These are phyloP conservation scores for Poecilia wingei DNA, from an alignment of 2,797 vertebrate genomes.

Conservation along the genomic window DNA sequence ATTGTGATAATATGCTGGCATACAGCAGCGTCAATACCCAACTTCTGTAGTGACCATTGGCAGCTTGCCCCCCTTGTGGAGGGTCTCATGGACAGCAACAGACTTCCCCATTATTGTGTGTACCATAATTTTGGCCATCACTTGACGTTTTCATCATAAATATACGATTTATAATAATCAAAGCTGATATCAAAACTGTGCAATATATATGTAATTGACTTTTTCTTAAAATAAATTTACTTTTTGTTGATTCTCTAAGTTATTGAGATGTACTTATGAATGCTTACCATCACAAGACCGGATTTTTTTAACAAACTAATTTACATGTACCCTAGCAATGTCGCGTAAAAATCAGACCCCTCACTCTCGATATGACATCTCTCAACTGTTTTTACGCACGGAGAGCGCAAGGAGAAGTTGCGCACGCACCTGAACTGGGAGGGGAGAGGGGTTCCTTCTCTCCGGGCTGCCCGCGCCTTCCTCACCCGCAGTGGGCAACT, in stretches of 20 bases:
- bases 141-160: not conserved
- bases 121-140: not conserved
- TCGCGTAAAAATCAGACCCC: slow-evolving; percentile 34
- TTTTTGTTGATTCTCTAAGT: too few relatives aligned
- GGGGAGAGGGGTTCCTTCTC: slow-evolving; percentile 54
- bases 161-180: not conserved
- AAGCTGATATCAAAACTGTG: not conserved
- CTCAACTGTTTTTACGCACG: slow-evolving; percentile 64
- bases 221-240: too few relatives aligned
- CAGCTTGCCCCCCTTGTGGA: not conserved
- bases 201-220: not conserved
- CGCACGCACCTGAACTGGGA: slow-evolving; percentile 26
- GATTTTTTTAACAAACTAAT: slow-evolving; percentile 1
- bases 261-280: not conserved
- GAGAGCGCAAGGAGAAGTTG: slow-evolving; percentile 57
- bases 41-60: not conserved
- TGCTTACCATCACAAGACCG: slow-evolving; percentile 4
- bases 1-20: not conserved
- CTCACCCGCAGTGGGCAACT: slow-evolving; percentile 59
- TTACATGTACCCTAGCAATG: slow-evolving; percentile 20
- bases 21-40: not conserved
- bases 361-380: slow-evolving; percentile 39
- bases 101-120: not conserved
- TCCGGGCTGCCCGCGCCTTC: slow-evolving; percentile 55
- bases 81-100: not conserved